Evolutionary conservation across 2,888 invertebrate species (phyloP).

Genomic region (Rotaria macrura): DNA sequence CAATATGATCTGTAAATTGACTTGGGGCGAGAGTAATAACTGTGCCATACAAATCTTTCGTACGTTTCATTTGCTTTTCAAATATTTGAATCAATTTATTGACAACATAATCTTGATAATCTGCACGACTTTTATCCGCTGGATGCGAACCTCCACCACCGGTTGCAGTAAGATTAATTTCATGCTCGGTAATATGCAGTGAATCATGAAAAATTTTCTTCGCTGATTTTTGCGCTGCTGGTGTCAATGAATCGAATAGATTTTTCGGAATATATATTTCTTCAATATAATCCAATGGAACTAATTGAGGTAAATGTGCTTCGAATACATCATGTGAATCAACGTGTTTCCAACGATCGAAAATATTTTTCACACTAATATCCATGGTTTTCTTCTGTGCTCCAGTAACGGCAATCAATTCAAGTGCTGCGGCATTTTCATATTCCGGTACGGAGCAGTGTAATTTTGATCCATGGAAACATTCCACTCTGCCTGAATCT

Average conservation of each 20-base stretch:
- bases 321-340: background rate
- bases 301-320: slow-evolving; percentile 9
- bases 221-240: background rate
- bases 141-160: background rate
- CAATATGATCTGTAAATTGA: background rate
- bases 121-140: background rate
- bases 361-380: background rate
- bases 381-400: background rate
- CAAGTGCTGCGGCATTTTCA: background rate
- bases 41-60: background rate
- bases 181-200: background rate
- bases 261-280: background rate
- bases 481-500: background rate
- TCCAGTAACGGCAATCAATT: background rate
- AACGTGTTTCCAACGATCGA: background rate
- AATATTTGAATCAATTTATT: background rate
- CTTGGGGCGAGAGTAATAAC: background rate
- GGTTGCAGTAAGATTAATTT: background rate
- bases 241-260: background rate
- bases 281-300: background rate
- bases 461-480: background rate
- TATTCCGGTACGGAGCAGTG: background rate
- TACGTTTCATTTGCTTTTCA: background rate
- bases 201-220: background rate
- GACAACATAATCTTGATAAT: background rate